A percentile compares a stretch with the other conserved stretches of the same genome.
phyloP scores from a whole-genome alignment of 1,140 invertebrate species.

The Leptopilina clavipes region DNA sequence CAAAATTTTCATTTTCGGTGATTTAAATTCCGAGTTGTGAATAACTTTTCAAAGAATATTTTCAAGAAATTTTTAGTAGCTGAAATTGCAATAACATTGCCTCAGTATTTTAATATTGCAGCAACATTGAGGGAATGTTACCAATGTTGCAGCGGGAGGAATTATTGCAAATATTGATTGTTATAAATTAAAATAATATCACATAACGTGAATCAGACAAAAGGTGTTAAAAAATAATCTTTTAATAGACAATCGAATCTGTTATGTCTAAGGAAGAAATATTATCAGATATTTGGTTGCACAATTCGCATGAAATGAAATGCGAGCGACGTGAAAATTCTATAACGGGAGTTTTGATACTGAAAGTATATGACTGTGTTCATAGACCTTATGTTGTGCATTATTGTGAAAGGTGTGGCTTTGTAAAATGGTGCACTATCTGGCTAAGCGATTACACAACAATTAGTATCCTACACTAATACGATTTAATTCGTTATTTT shows the following conservation, averaged over 20 bases:
- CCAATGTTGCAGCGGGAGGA: too few relatives aligned
- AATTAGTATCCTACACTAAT: slow-evolving; percentile 41
- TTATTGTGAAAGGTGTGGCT: slow-evolving; percentile 53
- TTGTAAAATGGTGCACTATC: slow-evolving; percentile 46
- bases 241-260: slow-evolving; percentile 33
- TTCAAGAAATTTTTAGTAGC: too few relatives aligned
- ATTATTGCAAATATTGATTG: too few relatives aligned
- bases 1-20: too few relatives aligned
- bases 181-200: neutral
- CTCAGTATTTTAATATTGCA: too few relatives aligned
- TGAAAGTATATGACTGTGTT: slow-evolving; percentile 32
- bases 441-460: slow-evolving; percentile 54
- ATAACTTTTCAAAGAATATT: too few relatives aligned
- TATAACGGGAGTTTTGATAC: slow-evolving; percentile 26
- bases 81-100: too few relatives aligned
- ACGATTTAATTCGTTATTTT: neutral
- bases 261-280: slow-evolving; percentile 26
- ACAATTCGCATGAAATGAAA: slow-evolving; percentile 33
- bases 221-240: slow-evolving; percentile 11
- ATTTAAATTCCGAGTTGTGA: too few relatives aligned
- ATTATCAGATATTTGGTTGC: slow-evolving; percentile 13
- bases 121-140: too few relatives aligned
- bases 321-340: slow-evolving; percentile 27
- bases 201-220: slow-evolving; percentile 24
- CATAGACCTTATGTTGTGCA: slow-evolving; percentile 46